Evolutionary conservation across 2,113 vertebrate species (phyloP).

Genomic region (Nesogale talazaci): DNA sequence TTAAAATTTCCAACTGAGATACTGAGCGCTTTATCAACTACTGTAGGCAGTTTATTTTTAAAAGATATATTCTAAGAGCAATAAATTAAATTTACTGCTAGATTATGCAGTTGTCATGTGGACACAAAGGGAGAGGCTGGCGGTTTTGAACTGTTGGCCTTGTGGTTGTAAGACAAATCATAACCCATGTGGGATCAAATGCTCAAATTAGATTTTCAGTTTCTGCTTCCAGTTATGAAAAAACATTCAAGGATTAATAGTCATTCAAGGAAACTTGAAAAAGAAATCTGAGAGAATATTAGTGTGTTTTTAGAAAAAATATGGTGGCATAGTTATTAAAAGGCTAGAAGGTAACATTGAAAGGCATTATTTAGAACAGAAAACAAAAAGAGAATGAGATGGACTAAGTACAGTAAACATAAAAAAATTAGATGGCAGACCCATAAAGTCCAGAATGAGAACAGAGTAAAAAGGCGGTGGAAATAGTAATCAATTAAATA

Average conservation of each 20-base stretch:
- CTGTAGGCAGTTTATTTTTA: background rate
- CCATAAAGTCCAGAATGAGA: background rate
- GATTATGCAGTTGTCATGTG: background rate
- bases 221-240: background rate
- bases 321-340: background rate
- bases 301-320: background rate
- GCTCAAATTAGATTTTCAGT: background rate
- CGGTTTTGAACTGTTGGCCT: background rate
- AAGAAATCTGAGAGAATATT: background rate
- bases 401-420: background rate
- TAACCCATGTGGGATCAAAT: background rate
- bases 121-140: background rate
- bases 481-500: background rate
- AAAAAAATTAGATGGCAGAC: background rate
- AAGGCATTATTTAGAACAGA: background rate
- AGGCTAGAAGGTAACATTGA: background rate
- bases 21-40: conserved; percentile 13
- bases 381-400: background rate
- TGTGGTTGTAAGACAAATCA: no score
- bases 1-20: background rate
- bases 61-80: background rate
- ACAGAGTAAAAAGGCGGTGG: background rate
- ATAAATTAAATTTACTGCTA: background rate
- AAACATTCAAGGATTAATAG: background rate
- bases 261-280: background rate